Evolutionary conservation across 2,797 vertebrate species (phyloP).

Genomic region (Siniperca scherzeri): DNA sequence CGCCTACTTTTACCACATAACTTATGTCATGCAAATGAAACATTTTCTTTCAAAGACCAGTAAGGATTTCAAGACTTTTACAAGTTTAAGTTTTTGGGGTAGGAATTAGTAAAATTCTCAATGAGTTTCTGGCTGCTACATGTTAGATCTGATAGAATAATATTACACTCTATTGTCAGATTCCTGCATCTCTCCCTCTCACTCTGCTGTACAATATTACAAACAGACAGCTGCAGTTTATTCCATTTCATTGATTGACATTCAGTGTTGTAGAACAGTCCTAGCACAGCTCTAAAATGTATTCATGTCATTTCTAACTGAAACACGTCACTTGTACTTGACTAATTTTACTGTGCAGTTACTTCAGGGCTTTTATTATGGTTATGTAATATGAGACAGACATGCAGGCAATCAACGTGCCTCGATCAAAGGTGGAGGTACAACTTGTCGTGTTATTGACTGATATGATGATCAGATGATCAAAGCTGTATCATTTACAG

Average conservation of each 20-base stretch:
- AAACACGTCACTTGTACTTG: neutral
- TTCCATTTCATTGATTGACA: neutral
- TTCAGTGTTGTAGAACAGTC: neutral
- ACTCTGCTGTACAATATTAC: neutral
- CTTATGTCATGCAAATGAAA: neutral
- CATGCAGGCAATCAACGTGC: neutral
- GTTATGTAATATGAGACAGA: conserved; percentile 52
- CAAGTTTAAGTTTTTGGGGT: neutral
- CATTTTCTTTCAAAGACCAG: neutral
- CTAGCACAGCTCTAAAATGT: neutral
- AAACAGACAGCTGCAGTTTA: neutral
- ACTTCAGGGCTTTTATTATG: neutral
- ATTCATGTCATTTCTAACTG: neutral
- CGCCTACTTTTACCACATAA: neutral
- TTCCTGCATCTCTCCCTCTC: neutral
- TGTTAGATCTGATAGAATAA: neutral
- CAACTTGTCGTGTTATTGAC: neutral
- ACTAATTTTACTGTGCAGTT: neutral
- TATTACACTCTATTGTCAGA: neutral
- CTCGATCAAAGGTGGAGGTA: conserved; percentile 69
- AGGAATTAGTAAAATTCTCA: accelerated
- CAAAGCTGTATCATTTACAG: conserved; percentile 35
- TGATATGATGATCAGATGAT: conserved; percentile 26
- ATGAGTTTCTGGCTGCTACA: neutral
- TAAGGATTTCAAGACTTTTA: neutral